Base-by-base conservation (phyloP, 1,140 invertebrate genomes). In the Megalopta genalis region DNA sequence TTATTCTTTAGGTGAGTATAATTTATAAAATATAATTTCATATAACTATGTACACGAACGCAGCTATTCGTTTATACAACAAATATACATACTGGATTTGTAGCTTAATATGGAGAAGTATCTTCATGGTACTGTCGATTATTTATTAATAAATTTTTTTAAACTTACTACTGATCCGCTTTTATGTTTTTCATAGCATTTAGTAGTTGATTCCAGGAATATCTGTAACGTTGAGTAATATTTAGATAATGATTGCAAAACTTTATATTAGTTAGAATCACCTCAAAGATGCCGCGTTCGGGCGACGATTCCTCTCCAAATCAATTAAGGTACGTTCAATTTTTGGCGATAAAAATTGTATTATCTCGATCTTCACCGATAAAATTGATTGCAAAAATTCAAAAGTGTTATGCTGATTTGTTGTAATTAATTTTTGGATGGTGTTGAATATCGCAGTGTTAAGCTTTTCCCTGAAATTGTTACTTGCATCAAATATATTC, bases 221-320 rank as follows among this genome's bases (percentile, higher is more conserved):
- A 87, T 32, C 89, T 90, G 57, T 63, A 89, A 89, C 25, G 21
- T 52, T 65, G 60, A 79, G 46, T 49, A 42, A 69, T 27, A 62
- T 67, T 75, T 32, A 6, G 52, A 66, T 3, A 57, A 72, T 65
- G 39, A 16, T 12, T 42, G n/a, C 14, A 52, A 66, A 9, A 67
- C 6, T 37, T 63, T n/a, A 57, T 57, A 57, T 39, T 76, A 21
- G 57, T 18, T 9, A 67, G 74, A 37, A 81, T 66, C 10, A 92
- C 91, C 90, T 91, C 23, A 92, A 77, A 2, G 90, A 85, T 59
- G 78, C 82, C n/a, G 84, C 83, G 80, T 88, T 90, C 25, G 86
- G 80, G 32, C 77, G 77, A 68, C 66, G 71, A 32, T 80, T 82
- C 68, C 73, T 88, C 66, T 93, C 90, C 16, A 84, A 78, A 49